These are phyloP conservation scores for Prietella phreatophila DNA, from an alignment of 2,113 vertebrate genomes.

Conservation along the genomic window DNA sequence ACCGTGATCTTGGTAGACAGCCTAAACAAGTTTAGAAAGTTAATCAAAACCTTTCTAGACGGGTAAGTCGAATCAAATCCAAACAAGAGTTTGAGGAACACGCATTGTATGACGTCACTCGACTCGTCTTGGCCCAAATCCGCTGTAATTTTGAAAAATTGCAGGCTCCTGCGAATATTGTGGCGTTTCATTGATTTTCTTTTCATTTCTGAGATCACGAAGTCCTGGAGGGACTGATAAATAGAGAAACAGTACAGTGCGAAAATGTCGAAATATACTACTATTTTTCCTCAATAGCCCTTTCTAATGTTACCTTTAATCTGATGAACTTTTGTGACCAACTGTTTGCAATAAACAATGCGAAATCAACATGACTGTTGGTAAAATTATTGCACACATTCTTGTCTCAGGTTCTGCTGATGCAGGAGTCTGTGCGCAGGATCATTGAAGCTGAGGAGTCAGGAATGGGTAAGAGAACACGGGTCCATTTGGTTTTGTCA, in stretches of 20 bases:
- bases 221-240: too few species aligned
- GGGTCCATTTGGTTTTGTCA: background rate
- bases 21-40: background rate
- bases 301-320: background rate
- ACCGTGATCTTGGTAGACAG: background rate
- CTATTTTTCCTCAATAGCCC: too few species aligned
- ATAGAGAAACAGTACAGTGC: background rate
- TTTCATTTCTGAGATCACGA: too few species aligned
- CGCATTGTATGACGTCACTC: too few species aligned
- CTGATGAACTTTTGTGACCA: background rate
- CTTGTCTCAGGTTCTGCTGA: constrained; percentile 83
- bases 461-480: constrained; percentile 83
- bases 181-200: too few species aligned
- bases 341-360: background rate
- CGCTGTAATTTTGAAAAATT: too few species aligned
- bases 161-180: too few species aligned
- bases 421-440: constrained; percentile 96
- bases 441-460: constrained; percentile 96
- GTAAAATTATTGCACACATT: background rate
- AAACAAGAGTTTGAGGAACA: too few species aligned
- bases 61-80: background rate
- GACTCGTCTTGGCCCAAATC: too few species aligned
- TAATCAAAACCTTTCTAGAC: background rate
- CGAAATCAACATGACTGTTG: background rate
- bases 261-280: background rate